Evolutionary conservation across 2,888 invertebrate genomes (phyloP), one percentile per base, ranked within the genome.

Genomic region (Drosophila lutescens): DNA sequence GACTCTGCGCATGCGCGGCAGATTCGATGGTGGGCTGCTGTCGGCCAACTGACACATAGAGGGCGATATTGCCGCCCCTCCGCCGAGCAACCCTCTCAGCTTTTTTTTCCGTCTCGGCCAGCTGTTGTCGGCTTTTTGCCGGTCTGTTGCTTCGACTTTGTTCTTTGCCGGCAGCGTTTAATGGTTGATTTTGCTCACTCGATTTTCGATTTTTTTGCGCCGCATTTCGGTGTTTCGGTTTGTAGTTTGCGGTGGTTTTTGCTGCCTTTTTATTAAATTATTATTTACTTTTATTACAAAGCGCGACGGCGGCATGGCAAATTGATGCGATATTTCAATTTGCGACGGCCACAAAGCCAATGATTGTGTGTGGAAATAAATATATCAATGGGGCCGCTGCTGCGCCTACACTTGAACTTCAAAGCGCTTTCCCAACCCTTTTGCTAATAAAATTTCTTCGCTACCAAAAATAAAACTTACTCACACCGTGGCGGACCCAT

Each of bases 271-370:
- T 86, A 86, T 86, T 86, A 85, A 86, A 86, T 85, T 86, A 86
- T 86, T 86, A 86, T 86, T 86, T 86, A 86, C 85, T 86, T 86
- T 86, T 86, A 86, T 86, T 83, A 82, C 79, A 86, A 82, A 86
- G 82, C 83, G 85, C 72, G 77, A 65, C 84, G 79, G 79, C 78
- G 70, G 83, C 83, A 80, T 78, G 73, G 86, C 83, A 85, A 83
- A 85, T 85, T 82, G 77, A 77, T 82, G 82, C 80, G 82, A 85
- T 83, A 85, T 83, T 84, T 85, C 86, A 85, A 84, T 84, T 84
- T 84, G 83, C 67, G 79, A 76, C 83, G 83, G 76, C 80, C 69
- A 57, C 34, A 57, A 68, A 53, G 41, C 54, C 34, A 46, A 63
- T 32, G 36, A 58, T 71, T 59, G 55, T 65, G 58, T 38, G 60